phyloP scores from a whole-genome alignment of 1,140 invertebrate species.

The Bombus difficillimus region DNA sequence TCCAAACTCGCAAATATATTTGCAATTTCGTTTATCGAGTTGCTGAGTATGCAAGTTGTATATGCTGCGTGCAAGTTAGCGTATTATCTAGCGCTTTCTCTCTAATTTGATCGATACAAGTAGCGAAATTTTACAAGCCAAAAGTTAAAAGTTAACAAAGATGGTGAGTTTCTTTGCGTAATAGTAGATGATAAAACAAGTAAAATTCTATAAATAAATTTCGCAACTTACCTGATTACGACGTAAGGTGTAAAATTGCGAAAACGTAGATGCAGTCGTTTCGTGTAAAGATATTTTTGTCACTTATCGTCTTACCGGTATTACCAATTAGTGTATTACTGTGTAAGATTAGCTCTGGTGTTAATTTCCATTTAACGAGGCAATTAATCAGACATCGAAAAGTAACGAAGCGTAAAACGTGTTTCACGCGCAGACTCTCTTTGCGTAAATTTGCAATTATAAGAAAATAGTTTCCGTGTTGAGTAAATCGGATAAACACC shows the following conservation, averaged over 20 bases:
- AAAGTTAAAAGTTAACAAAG: background rate
- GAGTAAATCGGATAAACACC: slow-evolving; percentile 17
- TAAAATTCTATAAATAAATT: background rate
- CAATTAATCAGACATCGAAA: background rate
- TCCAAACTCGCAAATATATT: background rate
- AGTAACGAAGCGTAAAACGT: background rate
- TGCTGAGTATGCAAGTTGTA: too few species aligned
- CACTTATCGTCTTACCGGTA: too few species aligned
- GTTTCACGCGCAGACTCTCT: background rate
- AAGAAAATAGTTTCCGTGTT: background rate
- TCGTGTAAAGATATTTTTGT: too few species aligned
- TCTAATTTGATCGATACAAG: too few species aligned
- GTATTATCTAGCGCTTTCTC: background rate
- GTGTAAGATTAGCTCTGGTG: background rate
- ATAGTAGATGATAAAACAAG: background rate
- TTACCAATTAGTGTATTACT: too few species aligned
- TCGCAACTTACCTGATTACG: too few species aligned
- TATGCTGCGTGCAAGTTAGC: background rate
- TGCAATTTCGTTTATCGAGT: background rate
- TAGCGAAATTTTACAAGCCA: too few species aligned
- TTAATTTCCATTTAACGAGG: background rate
- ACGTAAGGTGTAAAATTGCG: too few species aligned
- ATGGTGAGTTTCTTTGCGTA: rapidly evolving
- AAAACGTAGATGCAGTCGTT: too few species aligned
- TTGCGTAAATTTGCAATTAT: background rate